phyloP scores from a whole-genome alignment of 2,888 invertebrate species.

The Metopia argyrocephala region DNA sequence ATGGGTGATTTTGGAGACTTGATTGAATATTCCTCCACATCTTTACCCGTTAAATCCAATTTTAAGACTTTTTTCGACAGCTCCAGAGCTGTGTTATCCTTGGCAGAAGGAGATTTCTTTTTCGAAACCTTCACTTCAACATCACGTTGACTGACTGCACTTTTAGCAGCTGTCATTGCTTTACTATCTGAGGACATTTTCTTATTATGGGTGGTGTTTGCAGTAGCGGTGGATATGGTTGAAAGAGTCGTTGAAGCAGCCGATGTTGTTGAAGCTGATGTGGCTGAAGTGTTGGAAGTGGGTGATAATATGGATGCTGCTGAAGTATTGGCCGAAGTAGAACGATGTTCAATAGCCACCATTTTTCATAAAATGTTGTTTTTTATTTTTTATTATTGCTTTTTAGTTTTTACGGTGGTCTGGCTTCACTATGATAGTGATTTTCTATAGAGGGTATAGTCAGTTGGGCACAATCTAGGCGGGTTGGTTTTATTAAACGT shows the following conservation, averaged over 20 bases:
- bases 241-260: slow-evolving; percentile 59
- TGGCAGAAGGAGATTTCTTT: slow-evolving; percentile 68
- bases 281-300: slow-evolving; percentile 64
- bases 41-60: slow-evolving; percentile 75
- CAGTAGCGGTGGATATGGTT: slow-evolving; percentile 48
- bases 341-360: slow-evolving; percentile 73
- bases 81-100: slow-evolving; percentile 71
- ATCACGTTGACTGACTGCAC: slow-evolving; percentile 82
- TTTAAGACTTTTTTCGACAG: slow-evolving; percentile 76
- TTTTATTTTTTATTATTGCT: slow-evolving; percentile 8
- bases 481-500: slow-evolving; percentile 21
- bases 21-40: slow-evolving; percentile 73
- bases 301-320: slow-evolving; percentile 64
- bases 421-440: slow-evolving; percentile 71
- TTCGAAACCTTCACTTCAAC: slow-evolving; percentile 81
- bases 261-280: slow-evolving; percentile 66
- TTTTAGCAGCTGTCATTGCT: slow-evolving; percentile 65
- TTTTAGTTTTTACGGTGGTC: slow-evolving; percentile 73
- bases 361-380: too few relatives aligned
- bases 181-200: slow-evolving; percentile 53
- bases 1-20: slow-evolving; percentile 78
- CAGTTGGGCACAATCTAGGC: slow-evolving; percentile 56
- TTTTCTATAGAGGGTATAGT: slow-evolving; percentile 69
- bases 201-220: slow-evolving; percentile 32
- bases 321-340: slow-evolving; percentile 66